These are phyloP conservation scores for Heliocidaris tuberculata DNA, from an alignment of 35 echinoderm and acorn worm species.

Conservation along the genomic window DNA sequence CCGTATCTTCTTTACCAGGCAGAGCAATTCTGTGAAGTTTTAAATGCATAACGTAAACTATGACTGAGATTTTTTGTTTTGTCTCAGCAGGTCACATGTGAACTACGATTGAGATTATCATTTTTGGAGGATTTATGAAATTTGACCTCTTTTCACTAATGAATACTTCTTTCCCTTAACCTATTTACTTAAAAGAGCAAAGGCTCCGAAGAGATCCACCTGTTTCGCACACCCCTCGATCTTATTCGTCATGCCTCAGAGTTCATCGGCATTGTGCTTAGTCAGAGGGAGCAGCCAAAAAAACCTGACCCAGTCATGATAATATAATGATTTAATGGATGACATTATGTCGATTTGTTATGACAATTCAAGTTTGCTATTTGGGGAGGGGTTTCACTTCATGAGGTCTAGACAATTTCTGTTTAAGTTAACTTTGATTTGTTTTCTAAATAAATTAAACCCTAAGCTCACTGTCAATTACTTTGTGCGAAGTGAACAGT, in stretches of 20 bases:
- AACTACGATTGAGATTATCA: background rate
- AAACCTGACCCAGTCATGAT: background rate
- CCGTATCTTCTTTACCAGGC: too few species aligned
- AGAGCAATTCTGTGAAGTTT: too few species aligned
- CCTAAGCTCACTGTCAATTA: too few species aligned
- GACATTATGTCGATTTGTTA: background rate
- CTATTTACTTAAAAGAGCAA: background rate
- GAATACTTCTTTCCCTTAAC: background rate
- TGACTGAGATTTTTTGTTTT: too few species aligned
- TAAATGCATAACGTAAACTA: too few species aligned
- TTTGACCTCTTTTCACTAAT: background rate
- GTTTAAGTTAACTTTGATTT: background rate
- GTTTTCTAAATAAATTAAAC: too few species aligned
- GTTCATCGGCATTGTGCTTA: background rate
- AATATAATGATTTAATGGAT: slow-evolving; percentile 4
- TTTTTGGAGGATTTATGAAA: background rate
- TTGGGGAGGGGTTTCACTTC: background rate
- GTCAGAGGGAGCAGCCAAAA: background rate
- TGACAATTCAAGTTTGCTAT: background rate
- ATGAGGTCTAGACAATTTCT: background rate
- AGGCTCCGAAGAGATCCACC: background rate
- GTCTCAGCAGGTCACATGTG: background rate
- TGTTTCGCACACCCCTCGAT: background rate
- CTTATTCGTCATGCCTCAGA: background rate
- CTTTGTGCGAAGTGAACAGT: too few species aligned